These are phyloP conservation scores for Hyperoplus lanceolatus DNA, from an alignment of 2,797 vertebrate genomes.

Conservation along the genomic window DNA sequence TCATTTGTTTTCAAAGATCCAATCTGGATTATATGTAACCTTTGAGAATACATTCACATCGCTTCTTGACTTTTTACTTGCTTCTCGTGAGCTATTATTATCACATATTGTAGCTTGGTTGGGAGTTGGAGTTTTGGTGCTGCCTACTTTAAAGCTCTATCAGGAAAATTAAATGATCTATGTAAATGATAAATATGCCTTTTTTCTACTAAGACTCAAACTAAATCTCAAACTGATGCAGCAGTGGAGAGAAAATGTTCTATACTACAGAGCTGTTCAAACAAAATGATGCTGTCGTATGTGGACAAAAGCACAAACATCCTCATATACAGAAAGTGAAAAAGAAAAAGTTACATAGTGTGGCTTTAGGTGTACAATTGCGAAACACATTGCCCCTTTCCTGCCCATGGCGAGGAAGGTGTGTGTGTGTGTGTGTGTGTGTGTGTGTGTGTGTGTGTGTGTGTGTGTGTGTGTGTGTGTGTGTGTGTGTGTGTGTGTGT, in stretches of 20 bases:
- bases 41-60: conserved; percentile 21
- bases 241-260: background rate
- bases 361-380: background rate
- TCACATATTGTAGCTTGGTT: background rate
- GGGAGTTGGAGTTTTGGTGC: conserved; percentile 10
- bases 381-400: background rate
- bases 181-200: background rate
- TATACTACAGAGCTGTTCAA: background rate
- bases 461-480: background rate
- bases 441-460: background rate
- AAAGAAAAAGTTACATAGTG: background rate
- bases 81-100: background rate
- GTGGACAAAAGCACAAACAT: background rate
- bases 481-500: background rate
- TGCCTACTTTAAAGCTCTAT: conserved; percentile 22
- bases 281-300: background rate
- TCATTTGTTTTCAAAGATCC: conserved; percentile 39
- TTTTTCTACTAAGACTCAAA: conserved; percentile 12
- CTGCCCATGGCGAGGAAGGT: background rate
- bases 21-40: conserved; percentile 26
- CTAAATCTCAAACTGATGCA: conserved; percentile 2
- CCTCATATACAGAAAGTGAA: conserved; percentile 3
- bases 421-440: no score
- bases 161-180: conserved; percentile 26
- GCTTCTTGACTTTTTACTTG: background rate